These are phyloP conservation scores for Bombus terrestris DNA, from an alignment of 1,140 invertebrate genomes.

Conservation along the genomic window DNA sequence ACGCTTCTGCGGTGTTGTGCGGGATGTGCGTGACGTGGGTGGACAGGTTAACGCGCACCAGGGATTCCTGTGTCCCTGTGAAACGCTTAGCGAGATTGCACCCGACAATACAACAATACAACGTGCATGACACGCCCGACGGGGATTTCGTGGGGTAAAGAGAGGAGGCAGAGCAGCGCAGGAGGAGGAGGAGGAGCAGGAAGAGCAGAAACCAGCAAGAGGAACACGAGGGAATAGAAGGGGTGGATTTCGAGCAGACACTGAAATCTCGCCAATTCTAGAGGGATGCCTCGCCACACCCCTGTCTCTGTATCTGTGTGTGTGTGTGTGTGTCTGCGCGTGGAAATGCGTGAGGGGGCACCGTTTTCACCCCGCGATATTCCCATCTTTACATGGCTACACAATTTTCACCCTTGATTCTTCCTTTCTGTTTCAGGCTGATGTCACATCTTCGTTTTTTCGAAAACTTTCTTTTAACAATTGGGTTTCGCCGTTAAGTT, in stretches of 20 bases:
- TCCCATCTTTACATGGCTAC: conserved; percentile 16
- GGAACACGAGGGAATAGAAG: conserved; percentile 30
- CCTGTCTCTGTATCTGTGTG: conserved; percentile 11
- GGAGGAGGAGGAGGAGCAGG: conserved; percentile 50
- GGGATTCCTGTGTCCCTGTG: conserved; percentile 74
- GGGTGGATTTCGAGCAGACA: conserved; percentile 74
- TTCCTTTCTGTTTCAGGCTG: not conserved
- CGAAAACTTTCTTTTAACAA: not conserved
- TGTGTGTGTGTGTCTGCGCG: not conserved
- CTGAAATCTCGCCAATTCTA: conserved; percentile 82
- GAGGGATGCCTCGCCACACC: conserved; percentile 70
- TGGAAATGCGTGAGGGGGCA: conserved; percentile 14
- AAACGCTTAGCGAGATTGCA: conserved; percentile 83
- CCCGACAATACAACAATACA: conserved; percentile 82
- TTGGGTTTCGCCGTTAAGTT: too few species aligned
- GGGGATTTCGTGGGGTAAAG: conserved; percentile 67
- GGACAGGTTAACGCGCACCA: conserved; percentile 78
- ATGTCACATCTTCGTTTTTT: not conserved
- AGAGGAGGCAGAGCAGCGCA: conserved; percentile 38
- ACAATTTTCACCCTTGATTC: conserved; percentile 38
- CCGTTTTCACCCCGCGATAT: conserved; percentile 36
- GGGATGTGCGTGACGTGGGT: conserved; percentile 75
- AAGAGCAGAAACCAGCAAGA: conserved; percentile 43
- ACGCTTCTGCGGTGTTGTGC: conserved; percentile 8
- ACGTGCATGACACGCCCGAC: conserved; percentile 81